phyloP scores from a whole-genome alignment of 2,113 vertebrate species.

The Callaeas wilsoni region DNA sequence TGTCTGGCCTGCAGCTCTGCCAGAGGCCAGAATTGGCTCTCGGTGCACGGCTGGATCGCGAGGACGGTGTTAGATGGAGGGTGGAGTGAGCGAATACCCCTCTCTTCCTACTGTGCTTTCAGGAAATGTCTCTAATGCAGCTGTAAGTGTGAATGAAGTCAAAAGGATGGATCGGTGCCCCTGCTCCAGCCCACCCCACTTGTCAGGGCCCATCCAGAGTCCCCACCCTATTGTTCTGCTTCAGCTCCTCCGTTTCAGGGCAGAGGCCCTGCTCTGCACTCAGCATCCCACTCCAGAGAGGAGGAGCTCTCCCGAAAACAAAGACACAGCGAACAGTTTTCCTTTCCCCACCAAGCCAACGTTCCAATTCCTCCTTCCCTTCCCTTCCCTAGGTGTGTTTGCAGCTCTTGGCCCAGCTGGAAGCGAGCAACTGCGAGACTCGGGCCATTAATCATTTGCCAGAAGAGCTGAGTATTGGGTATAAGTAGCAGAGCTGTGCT shows the following conservation, averaged over 20 bases:
- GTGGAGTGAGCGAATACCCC: constrained; percentile 72
- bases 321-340: constrained; percentile 38
- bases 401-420: not conserved
- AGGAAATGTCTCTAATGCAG: constrained; percentile 70
- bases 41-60: constrained; percentile 49
- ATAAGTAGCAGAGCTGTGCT: constrained; percentile 27
- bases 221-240: constrained; percentile 70
- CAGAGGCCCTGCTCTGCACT: constrained; percentile 50
- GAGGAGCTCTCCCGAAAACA: constrained; percentile 53
- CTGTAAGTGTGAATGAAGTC: constrained; percentile 70
- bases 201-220: constrained; percentile 43
- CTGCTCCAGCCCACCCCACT: not conserved
- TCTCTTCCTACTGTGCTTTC: constrained; percentile 74
- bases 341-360: not conserved
- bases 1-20: constrained; percentile 73
- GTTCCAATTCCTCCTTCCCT: constrained; percentile 15
- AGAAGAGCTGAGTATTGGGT: constrained; percentile 6
- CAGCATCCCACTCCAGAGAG: constrained; percentile 29
- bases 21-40: constrained; percentile 70
- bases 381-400: constrained; percentile 41
- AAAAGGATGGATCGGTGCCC: constrained; percentile 65
- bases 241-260: constrained; percentile 54
- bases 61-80: constrained; percentile 61
- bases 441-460: not conserved
- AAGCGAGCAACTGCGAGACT: not conserved